Evolutionary conservation across 2,113 vertebrate species (phyloP), one percentile per base, ranked within the genome.

Genomic region (Coregonus clupeaformis): DNA sequence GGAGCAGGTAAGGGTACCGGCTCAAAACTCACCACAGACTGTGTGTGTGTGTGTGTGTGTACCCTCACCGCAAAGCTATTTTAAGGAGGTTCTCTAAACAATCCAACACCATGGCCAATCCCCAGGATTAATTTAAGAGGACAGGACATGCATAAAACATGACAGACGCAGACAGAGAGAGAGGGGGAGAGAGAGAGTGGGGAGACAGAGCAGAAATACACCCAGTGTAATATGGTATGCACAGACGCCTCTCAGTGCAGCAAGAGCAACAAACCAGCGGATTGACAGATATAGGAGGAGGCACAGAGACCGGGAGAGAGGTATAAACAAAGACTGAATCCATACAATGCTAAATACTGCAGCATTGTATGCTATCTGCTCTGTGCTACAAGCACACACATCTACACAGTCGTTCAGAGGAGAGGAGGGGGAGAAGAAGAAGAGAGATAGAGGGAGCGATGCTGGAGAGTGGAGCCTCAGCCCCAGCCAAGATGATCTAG

Each of bases 231-330:
- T 84, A 90, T 79, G 69, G 80, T 90, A 90, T 87, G 86, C 86
- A 90, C 84, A 85, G 85, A 86, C 20, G 0, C 83, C 78, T 79
- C 81, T 82, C 88, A 85, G 78, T 87, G 88, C 90, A 87, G 82
- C 80, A 85, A 62, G 68, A 20, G 81, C 60, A 79, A 79, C 78
- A 67, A 74, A 27, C 42, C 79, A 74, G 68, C 13, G 24, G 29
- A 68, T 36, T 68, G 74, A 85, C 80, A 81, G 79, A 72, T n/a
- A 67, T 52, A 63, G 64, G 27, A 80, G 36, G 2, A 42, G 66
- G 69, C 24, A 69, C 71, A 59, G 59, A 72, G 49, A 74, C 20
- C 13, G 27, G 47, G 64, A 73, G 32, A 75, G 49, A 52, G 47
- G 13, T 55, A 75, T 42, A 13, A 69, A 77, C 5, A 72, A 55